Conservation (phyloP, 2,797 vertebrate genomes). For the Xenops minutus region DNA sequence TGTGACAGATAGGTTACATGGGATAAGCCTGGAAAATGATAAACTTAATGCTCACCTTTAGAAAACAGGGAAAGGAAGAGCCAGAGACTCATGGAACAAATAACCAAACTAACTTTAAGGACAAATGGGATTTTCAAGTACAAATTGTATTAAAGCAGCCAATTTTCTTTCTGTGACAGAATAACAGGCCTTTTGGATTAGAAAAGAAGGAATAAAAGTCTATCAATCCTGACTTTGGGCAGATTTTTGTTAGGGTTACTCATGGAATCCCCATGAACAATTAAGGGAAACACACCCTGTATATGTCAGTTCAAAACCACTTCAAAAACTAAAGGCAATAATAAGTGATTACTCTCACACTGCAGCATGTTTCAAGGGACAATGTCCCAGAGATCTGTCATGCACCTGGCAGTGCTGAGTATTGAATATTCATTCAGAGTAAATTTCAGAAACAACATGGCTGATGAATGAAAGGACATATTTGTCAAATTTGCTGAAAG, state of each 20-base stretch:
- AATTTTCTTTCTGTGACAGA: constrained; percentile 42
- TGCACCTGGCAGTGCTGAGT: not conserved
- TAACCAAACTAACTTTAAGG: constrained; percentile 37
- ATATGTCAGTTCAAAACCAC: not conserved
- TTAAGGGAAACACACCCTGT: not conserved
- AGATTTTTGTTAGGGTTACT: not conserved
- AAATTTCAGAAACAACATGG: not conserved
- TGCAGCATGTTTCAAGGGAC: not conserved
- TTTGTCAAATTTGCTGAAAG: not conserved
- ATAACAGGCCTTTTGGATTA: constrained; percentile 8
- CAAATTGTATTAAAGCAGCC: constrained; percentile 39
- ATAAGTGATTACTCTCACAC: not conserved
- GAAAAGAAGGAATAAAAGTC: not conserved
- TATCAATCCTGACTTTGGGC: not conserved
- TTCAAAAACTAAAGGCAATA: not conserved
- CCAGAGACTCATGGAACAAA: constrained; percentile 19
- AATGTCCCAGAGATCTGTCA: not conserved
- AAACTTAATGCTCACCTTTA: constrained; percentile 7
- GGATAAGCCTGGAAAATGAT: constrained; percentile 19
- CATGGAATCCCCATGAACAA: not conserved
- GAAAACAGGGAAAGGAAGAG: constrained; percentile 12
- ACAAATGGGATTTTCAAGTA: constrained; percentile 59
- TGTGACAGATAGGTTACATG: not conserved
- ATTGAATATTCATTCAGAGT: not conserved
- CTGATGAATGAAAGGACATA: not conserved